These are phyloP conservation scores for Trachythela sp. DNA, from an alignment of 64 coral and sea anemone genomes.

Conservation along the genomic window DNA sequence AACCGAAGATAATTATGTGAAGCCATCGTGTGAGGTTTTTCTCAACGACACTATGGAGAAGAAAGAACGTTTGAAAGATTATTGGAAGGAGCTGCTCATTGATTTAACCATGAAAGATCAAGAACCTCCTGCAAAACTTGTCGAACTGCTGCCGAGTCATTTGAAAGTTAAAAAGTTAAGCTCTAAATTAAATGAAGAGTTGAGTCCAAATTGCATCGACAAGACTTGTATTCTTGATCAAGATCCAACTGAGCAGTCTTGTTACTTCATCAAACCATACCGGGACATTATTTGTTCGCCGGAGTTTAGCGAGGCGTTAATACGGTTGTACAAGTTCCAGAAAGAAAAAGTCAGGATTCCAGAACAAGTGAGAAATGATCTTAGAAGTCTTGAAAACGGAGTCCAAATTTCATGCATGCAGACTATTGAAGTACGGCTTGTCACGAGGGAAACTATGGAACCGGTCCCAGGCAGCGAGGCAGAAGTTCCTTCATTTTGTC, in stretches of 20 bases:
- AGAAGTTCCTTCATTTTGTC: not conserved
- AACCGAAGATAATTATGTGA: not conserved
- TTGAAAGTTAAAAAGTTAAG: not conserved
- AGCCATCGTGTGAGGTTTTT: not conserved
- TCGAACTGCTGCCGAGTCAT: not conserved
- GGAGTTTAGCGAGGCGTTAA: not conserved
- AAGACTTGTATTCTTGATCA: not conserved
- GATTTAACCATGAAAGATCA: not conserved
- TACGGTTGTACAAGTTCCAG: slow-evolving; percentile 12
- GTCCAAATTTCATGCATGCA: not conserved
- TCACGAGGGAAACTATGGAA: not conserved
- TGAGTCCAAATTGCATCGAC: not conserved
- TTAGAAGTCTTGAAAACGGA: not conserved
- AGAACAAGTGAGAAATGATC: not conserved
- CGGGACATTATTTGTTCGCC: not conserved
- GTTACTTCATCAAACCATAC: not conserved
- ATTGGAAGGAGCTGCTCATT: not conserved
- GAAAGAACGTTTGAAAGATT: not conserved
- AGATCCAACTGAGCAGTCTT: not conserved
- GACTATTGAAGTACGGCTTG: not conserved
- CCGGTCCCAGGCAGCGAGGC: not conserved
- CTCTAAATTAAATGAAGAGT: not conserved
- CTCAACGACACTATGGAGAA: not conserved
- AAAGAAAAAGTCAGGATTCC: not conserved
- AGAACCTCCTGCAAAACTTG: not conserved